A percentile compares a stretch with the other conserved stretches of the same genome.
These are phyloP conservation scores for Vidua macroura DNA, from an alignment of 2,113 vertebrate genomes.

Conservation along the genomic window DNA sequence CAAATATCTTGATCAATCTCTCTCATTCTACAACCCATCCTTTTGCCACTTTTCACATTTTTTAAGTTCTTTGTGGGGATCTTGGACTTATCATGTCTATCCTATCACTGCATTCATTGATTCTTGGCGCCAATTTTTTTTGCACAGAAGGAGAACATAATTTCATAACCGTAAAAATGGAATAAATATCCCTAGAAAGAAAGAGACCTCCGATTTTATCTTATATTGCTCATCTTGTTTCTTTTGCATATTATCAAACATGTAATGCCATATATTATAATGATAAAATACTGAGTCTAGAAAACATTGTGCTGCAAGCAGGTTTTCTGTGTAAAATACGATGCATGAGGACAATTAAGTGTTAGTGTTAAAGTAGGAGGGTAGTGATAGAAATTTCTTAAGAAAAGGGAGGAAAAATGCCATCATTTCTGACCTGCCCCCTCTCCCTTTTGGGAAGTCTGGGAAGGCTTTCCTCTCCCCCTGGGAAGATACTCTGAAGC, in stretches of 20 bases:
- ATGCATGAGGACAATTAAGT: background rate
- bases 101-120: background rate
- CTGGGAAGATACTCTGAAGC: background rate
- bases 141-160: background rate
- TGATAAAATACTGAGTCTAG: background rate
- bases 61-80: background rate
- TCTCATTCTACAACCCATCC: background rate
- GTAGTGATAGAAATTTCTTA: background rate
- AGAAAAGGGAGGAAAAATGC: background rate
- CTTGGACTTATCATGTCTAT: background rate
- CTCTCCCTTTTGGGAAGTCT: background rate
- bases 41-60: background rate
- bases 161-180: background rate
- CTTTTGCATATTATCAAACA: background rate
- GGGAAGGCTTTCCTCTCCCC: background rate
- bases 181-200: background rate
- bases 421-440: background rate
- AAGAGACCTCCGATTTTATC: background rate
- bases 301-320: background rate
- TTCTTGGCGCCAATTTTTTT: rapidly evolving
- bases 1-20: background rate
- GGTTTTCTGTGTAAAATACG: background rate
- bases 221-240: background rate
- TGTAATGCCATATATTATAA: background rate
- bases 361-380: background rate